phyloP scores from a whole-genome alignment of 2,888 invertebrate species.

The Poecilobothrus nobilitatus region DNA sequence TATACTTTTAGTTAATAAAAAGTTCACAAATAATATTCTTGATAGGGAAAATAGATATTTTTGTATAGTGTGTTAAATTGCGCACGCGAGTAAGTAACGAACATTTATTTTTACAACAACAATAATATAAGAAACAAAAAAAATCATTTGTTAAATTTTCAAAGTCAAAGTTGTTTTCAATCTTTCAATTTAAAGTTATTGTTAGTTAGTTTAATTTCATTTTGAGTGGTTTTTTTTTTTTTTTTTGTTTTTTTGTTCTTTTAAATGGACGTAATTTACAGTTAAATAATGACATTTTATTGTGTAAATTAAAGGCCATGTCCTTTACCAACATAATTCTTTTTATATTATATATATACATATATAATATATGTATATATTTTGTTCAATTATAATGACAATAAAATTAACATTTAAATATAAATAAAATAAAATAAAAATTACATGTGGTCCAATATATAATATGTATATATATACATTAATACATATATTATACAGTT shows the following conservation, averaged over 20 bases:
- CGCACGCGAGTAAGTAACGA: background rate
- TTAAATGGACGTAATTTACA: background rate
- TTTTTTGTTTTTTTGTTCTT: background rate
- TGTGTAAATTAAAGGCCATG: constrained; percentile 1
- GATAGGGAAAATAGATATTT: no score
- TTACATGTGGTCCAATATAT: no score
- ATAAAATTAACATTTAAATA: no score
- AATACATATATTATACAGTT: background rate
- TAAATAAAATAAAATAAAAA: no score
- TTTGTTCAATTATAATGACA: no score
- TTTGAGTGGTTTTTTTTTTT: background rate
- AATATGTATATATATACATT: no score
- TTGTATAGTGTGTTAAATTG: background rate
- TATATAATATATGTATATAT: background rate
- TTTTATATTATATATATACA: background rate
- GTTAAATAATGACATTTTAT: constrained; percentile 1
- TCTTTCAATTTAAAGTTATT: background rate
- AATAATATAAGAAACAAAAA: background rate
- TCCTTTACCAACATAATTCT: background rate
- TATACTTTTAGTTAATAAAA: no score
- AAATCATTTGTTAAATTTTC: background rate
- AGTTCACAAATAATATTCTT: no score
- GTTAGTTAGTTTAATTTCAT: background rate
- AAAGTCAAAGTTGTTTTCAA: background rate
- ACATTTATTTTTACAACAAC: background rate